phyloP scores from a whole-genome alignment of 2,888 invertebrate species.

The Ichneumoninae sp. region DNA sequence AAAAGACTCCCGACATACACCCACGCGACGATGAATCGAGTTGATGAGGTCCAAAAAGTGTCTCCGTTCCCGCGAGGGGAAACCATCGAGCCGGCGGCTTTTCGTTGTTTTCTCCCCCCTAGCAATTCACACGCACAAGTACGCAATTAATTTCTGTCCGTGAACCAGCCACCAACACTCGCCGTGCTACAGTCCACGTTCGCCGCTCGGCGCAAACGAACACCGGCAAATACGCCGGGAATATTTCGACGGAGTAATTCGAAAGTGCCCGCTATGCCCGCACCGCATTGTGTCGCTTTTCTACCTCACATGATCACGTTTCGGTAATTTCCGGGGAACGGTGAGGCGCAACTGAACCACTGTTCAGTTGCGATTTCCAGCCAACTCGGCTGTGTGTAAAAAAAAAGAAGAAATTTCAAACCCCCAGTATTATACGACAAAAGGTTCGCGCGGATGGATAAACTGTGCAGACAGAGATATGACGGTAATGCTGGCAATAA shows the following conservation, averaged over 20 bases:
- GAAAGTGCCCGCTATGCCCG: constrained; percentile 79
- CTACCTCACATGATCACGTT: constrained; percentile 50
- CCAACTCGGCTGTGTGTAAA: neutral
- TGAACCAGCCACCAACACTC: constrained; percentile 68
- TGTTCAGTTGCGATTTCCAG: neutral
- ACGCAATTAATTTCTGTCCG: constrained; percentile 82
- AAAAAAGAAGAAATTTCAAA: neutral
- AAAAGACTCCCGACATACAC: constrained; percentile 58
- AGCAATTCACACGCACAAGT: constrained; percentile 73
- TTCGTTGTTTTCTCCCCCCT: constrained; percentile 67
- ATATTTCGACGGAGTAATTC: constrained; percentile 81
- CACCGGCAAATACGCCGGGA: constrained; percentile 79
- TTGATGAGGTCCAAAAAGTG: constrained; percentile 72
- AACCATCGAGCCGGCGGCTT: constrained; percentile 69
- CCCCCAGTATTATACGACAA: too few relatives aligned
- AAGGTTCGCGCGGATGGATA: too few relatives aligned
- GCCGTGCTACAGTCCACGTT: constrained; percentile 23
- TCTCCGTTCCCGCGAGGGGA: constrained; percentile 75
- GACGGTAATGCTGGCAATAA: too few relatives aligned
- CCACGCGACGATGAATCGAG: constrained; percentile 47
- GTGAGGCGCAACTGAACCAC: too few relatives aligned
- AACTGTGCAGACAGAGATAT: too few relatives aligned
- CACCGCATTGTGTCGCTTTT: constrained; percentile 80
- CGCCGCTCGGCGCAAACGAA: constrained; percentile 25
- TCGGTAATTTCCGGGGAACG: neutral